phyloP scores from a whole-genome alignment of 2,888 invertebrate species.

The Chymomyza fuscimana region DNA sequence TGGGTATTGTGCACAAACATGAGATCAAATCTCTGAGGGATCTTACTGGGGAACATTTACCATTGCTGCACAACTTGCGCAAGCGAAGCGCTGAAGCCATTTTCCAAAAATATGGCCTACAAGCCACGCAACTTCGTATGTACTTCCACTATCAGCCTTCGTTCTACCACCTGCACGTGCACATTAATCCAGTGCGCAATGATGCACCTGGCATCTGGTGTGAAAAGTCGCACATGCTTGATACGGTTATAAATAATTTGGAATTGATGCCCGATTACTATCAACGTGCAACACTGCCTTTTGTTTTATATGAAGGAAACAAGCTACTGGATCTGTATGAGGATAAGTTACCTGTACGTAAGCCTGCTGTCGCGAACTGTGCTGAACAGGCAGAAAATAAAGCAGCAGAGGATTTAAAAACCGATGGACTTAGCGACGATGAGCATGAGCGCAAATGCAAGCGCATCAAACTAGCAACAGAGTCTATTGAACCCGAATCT shows the following conservation, averaged over 20 bases:
- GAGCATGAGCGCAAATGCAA: slow-evolving; percentile 53
- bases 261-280: slow-evolving; percentile 91
- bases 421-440: slow-evolving; percentile 19
- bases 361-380: slow-evolving; percentile 1
- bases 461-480: slow-evolving; percentile 49
- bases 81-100: slow-evolving; percentile 88
- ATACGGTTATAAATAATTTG: slow-evolving; percentile 94
- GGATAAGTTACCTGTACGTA: slow-evolving; percentile 42
- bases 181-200: slow-evolving; percentile 90
- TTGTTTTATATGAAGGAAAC: slow-evolving; percentile 88
- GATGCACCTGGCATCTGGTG: slow-evolving; percentile 91
- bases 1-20: slow-evolving; percentile 88
- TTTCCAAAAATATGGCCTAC: slow-evolving; percentile 86
- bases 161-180: slow-evolving; percentile 97
- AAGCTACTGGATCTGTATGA: slow-evolving; percentile 85
- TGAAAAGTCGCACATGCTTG: slow-evolving; percentile 92
- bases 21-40: slow-evolving; percentile 92
- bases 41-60: slow-evolving; percentile 87
- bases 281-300: slow-evolving; percentile 89
- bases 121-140: slow-evolving; percentile 86
- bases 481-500: slow-evolving; percentile 21
- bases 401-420: slow-evolving; percentile 24
- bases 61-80: slow-evolving; percentile 89
- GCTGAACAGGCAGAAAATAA: background rate
- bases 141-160: slow-evolving; percentile 98